phyloP scores from a whole-genome alignment of 2,797 vertebrate genomes.

The Labroides dimidiatus region DNA sequence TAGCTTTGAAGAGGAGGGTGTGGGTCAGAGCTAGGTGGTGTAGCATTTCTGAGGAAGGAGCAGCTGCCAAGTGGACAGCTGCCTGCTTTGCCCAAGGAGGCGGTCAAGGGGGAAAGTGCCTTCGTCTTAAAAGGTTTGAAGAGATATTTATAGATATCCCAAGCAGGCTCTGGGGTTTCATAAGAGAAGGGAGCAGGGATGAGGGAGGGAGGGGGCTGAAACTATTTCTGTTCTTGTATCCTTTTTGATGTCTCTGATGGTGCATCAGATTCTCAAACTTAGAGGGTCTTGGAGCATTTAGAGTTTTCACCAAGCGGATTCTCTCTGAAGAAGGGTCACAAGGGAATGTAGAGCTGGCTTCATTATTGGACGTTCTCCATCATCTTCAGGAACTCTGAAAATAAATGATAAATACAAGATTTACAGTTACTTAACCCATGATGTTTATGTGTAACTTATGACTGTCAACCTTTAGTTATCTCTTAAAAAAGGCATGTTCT shows the following conservation, averaged over 20 bases:
- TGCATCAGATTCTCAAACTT: slow-evolving; percentile 4
- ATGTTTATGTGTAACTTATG: not conserved
- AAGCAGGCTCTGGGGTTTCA: slow-evolving; percentile 40
- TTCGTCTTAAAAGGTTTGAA: slow-evolving; percentile 80
- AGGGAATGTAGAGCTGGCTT: slow-evolving; percentile 68
- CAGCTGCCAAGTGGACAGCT: slow-evolving; percentile 79
- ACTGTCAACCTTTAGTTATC: not conserved
- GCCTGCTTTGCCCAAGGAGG: slow-evolving; percentile 46
- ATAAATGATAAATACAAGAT: not conserved
- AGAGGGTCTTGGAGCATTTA: not conserved
- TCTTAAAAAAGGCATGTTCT: not conserved
- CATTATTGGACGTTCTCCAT: slow-evolving; percentile 86
- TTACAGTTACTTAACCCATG: not conserved
- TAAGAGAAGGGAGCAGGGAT: slow-evolving; percentile 14
- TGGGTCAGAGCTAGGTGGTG: slow-evolving; percentile 42
- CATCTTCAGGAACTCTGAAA: slow-evolving; percentile 86
- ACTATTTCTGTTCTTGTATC: slow-evolving; percentile 8
- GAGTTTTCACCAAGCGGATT: slow-evolving; percentile 13
- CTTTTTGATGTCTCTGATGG: slow-evolving; percentile 23
- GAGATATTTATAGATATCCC: slow-evolving; percentile 79
- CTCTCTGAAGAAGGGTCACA: slow-evolving; percentile 25
- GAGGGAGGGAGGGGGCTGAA: not conserved
- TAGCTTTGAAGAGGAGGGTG: slow-evolving; percentile 11
- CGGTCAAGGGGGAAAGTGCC: slow-evolving; percentile 21
- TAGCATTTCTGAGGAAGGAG: slow-evolving; percentile 71